phyloP scores from a whole-genome alignment of 2,113 vertebrate species.

The Sebastes fasciatus region DNA sequence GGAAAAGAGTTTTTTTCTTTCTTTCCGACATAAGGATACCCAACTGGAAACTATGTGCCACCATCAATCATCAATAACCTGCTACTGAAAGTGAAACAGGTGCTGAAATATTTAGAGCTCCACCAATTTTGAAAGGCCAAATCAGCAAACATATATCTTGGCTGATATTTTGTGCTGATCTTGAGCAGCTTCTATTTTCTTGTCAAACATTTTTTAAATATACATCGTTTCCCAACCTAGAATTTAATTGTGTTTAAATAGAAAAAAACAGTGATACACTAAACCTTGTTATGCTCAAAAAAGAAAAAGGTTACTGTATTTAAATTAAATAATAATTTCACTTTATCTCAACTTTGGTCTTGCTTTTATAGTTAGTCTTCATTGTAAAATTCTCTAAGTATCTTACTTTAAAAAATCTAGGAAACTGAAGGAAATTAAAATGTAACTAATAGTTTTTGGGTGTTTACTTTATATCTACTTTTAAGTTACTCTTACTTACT shows the following conservation, averaged over 20 bases:
- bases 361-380: background rate
- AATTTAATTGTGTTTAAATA: background rate
- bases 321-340: background rate
- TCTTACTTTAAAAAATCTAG: background rate
- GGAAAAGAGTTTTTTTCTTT: slow-evolving; percentile 46
- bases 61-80: slow-evolving; percentile 61
- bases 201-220: slow-evolving; percentile 11
- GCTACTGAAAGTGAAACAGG: slow-evolving; percentile 57
- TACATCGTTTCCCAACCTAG: background rate
- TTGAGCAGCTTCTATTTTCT: slow-evolving; percentile 12
- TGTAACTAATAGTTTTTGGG: too few species aligned
- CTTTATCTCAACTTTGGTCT: background rate
- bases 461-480: background rate
- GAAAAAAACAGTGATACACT: background rate
- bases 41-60: slow-evolving; percentile 47
- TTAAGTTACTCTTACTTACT: background rate
- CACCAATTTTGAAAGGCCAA: background rate
- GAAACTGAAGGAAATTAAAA: background rate
- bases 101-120: slow-evolving; percentile 32
- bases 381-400: background rate
- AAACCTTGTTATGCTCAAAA: background rate
- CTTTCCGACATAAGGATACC: slow-evolving; percentile 9
- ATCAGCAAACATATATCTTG: slow-evolving; percentile 10
- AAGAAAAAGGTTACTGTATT: background rate
- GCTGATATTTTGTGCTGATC: background rate